Conservation (phyloP, 2,797 vertebrate species). For the Rhincodon typus region DNA sequence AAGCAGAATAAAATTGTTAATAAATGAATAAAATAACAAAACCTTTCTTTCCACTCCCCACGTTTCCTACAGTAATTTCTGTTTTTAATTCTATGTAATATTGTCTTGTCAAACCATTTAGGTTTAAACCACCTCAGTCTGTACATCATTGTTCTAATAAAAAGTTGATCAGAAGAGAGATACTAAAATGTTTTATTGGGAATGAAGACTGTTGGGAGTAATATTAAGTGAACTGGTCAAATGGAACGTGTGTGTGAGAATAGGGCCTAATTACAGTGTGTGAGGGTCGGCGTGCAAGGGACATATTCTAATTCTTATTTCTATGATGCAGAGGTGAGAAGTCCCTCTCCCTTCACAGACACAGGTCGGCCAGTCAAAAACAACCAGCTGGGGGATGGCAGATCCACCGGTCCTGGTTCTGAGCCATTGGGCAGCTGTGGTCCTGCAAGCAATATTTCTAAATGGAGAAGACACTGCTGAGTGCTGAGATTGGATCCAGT, state of each 20-base stretch:
- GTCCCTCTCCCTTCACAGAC: too few species aligned
- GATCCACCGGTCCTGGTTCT: too few species aligned
- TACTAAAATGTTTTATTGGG: not conserved
- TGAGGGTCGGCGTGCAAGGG: too few species aligned
- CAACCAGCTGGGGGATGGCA: too few species aligned
- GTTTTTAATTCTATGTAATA: not conserved
- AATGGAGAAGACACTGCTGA: too few species aligned
- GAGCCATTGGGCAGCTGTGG: too few species aligned
- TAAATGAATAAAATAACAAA: not conserved
- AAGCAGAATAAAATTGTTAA: not conserved
- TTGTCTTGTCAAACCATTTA: not conserved
- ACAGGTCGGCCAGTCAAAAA: too few species aligned
- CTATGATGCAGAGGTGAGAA: too few species aligned
- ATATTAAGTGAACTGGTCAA: not conserved
- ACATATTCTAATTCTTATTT: too few species aligned
- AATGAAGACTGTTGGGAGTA: not conserved
- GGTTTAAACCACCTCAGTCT: not conserved
- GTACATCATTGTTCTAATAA: not conserved
- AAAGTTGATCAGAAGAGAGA: not conserved
- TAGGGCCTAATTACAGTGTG: too few species aligned
- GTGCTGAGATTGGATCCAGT: too few species aligned
- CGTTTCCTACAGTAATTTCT: not conserved
- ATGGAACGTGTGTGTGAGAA: not conserved
- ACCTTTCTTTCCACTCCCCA: not conserved
- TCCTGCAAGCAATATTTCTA: too few species aligned